Percentiles rank a stretch among this genome's conserved stretches.
These are phyloP conservation scores for Caenorhabditis sp. DNA, from an alignment of 2,888 invertebrate genomes.

Conservation along the genomic window DNA sequence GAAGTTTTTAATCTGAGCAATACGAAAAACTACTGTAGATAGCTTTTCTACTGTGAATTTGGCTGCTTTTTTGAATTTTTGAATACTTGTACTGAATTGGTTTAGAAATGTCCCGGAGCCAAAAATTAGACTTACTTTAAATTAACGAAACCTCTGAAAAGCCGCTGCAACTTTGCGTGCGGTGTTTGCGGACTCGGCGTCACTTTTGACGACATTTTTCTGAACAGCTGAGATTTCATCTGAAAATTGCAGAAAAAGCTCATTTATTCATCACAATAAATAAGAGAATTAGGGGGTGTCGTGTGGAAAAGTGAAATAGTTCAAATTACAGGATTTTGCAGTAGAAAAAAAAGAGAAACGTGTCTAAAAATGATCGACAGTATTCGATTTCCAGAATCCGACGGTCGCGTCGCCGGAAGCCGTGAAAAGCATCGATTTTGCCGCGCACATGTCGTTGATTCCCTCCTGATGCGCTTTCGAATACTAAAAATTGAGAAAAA, in stretches of 20 bases:
- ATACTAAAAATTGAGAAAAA: conserved; percentile 40
- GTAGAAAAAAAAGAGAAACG: neutral
- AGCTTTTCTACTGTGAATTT: too few species aligned
- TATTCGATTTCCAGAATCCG: conserved; percentile 54
- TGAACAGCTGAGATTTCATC: neutral
- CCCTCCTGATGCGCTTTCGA: conserved; percentile 80
- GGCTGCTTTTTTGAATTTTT: too few species aligned
- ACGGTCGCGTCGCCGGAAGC: conserved; percentile 82
- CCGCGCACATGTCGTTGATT: conserved; percentile 85
- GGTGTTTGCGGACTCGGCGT: too few species aligned
- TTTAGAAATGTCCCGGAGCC: too few species aligned
- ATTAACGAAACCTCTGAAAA: too few species aligned
- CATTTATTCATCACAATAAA: conserved; percentile 32
- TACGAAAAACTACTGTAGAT: too few species aligned
- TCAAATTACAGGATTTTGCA: too few species aligned
- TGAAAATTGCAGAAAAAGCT: conserved; percentile 4
- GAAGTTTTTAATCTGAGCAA: too few species aligned
- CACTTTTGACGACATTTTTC: neutral
- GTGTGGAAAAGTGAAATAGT: conserved; percentile 14
- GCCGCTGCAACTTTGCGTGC: too few species aligned
- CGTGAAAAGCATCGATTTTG: conserved; percentile 85
- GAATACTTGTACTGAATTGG: too few species aligned
- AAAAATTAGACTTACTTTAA: too few species aligned
- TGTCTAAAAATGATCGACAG: conserved; percentile 16
- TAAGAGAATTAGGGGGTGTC: conserved; percentile 10